These are phyloP conservation scores for Mus spretus DNA, from an alignment of 2,797 vertebrate genomes.

Conservation along the genomic window DNA sequence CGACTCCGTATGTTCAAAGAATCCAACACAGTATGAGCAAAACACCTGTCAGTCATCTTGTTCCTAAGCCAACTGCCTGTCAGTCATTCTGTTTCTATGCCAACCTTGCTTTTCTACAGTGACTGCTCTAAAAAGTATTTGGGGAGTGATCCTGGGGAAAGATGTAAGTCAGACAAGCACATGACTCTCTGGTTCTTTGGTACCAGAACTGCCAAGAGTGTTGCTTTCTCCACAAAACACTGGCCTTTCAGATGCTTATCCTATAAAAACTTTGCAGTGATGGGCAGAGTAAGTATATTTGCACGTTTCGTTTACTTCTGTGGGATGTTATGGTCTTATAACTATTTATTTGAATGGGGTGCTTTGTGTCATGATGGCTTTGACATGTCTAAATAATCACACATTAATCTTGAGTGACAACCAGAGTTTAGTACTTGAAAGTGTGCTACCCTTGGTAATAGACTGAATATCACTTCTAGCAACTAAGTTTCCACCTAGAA, in stretches of 20 bases:
- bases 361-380: conserved; percentile 43
- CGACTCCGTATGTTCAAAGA: background rate
- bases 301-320: conserved; percentile 59
- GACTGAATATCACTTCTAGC: conserved; percentile 14
- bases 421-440: conserved; percentile 70
- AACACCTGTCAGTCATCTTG: background rate
- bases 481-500: background rate
- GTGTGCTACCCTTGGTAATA: conserved; percentile 42
- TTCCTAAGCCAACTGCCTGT: conserved; percentile 16
- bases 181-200: conserved; percentile 8
- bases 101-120: conserved; percentile 41
- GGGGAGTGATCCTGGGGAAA: conserved; percentile 10
- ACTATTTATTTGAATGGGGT: conserved; percentile 1
- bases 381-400: conserved; percentile 64
- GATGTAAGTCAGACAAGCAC: background rate
- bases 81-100: conserved; percentile 7
- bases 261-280: conserved; percentile 62
- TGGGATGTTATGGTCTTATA: conserved; percentile 1
- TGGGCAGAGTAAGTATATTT: conserved; percentile 71
- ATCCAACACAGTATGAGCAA: background rate
- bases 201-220: background rate
- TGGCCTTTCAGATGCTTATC: conserved; percentile 57
- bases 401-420: conserved; percentile 74
- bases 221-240: conserved; percentile 71
- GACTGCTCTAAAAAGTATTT: background rate